Evolutionary conservation across 1,140 invertebrate genomes (phyloP).

Genomic region (Meloidogyne chitwoodi): DNA sequence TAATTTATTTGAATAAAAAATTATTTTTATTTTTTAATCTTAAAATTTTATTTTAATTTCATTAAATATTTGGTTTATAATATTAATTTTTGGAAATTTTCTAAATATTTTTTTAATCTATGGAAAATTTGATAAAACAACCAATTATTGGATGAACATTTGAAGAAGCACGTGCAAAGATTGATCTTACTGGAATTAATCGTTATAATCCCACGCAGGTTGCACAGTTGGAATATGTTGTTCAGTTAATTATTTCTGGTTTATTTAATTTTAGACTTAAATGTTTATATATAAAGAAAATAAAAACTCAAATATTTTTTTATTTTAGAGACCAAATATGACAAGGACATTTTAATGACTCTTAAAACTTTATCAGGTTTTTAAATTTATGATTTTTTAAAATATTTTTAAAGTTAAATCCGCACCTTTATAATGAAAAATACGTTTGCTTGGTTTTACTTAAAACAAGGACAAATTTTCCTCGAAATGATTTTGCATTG

Average conservation of each 20-base stretch:
- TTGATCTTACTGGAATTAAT: slow-evolving; percentile 44
- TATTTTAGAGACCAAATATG: slow-evolving; percentile 51
- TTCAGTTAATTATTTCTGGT: slow-evolving; percentile 39
- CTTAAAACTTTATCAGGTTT: slow-evolving; percentile 55
- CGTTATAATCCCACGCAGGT: slow-evolving; percentile 50
- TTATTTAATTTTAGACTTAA: no score
- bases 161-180: slow-evolving; percentile 42
- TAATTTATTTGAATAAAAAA: no score
- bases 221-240: slow-evolving; percentile 27
- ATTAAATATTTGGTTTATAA: no score
- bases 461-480: slow-evolving; percentile 58
- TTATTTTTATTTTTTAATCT: no score
- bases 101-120: neutral
- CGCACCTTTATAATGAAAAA: slow-evolving; percentile 46
- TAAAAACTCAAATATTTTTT: no score
- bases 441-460: slow-evolving; percentile 48
- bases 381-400: neutral
- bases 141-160: slow-evolving; percentile 31
- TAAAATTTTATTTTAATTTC: no score
- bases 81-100: neutral
- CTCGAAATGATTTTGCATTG: slow-evolving; percentile 53
- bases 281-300: no score
- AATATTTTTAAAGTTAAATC: slow-evolving; percentile 33
- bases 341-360: slow-evolving; percentile 57
- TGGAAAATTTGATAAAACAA: slow-evolving; percentile 11